phyloP scores from a whole-genome alignment of 2,888 invertebrate species.

The Acholoe squamosa region DNA sequence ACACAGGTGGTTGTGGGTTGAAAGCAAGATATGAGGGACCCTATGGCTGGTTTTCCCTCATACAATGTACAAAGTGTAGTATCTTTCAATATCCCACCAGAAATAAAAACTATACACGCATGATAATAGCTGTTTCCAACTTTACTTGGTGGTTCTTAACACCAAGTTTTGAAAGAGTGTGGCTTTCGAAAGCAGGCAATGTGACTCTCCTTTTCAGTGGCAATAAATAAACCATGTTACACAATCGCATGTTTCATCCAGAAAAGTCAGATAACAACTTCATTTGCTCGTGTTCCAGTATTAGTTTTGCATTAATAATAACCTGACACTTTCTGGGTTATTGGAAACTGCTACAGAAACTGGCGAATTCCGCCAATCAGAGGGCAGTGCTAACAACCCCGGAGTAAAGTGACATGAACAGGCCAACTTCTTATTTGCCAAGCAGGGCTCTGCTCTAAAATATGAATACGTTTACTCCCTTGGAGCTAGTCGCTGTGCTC shows the following conservation, averaged over 20 bases:
- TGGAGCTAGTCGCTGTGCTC: neutral
- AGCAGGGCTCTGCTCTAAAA: neutral
- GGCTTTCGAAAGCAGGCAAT: too few relatives aligned
- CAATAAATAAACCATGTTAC: neutral
- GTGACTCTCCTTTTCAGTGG: too few relatives aligned
- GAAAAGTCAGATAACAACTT: neutral
- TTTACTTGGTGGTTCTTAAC: too few relatives aligned
- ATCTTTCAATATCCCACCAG: too few relatives aligned
- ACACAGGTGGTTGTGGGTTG: too few relatives aligned
- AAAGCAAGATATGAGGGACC: too few relatives aligned
- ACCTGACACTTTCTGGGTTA: conserved; percentile 3
- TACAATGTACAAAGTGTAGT: too few relatives aligned
- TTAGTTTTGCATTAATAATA: conserved; percentile 35
- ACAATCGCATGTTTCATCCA: neutral
- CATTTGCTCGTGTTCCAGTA: conserved; percentile 33
- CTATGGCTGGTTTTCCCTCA: too few relatives aligned
- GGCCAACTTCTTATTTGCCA: neutral
- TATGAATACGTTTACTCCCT: neutral
- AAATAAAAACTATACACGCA: too few relatives aligned
- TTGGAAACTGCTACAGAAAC: neutral
- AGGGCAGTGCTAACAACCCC: neutral
- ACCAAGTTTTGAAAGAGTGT: too few relatives aligned
- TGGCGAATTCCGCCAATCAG: neutral
- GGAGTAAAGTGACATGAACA: neutral
- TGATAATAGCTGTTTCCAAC: too few relatives aligned